A percentile compares a stretch with the other conserved stretches of the same genome.
Evolutionary conservation across 2,888 invertebrate species (phyloP).

Genomic region (Agrochola circellaris): DNA sequence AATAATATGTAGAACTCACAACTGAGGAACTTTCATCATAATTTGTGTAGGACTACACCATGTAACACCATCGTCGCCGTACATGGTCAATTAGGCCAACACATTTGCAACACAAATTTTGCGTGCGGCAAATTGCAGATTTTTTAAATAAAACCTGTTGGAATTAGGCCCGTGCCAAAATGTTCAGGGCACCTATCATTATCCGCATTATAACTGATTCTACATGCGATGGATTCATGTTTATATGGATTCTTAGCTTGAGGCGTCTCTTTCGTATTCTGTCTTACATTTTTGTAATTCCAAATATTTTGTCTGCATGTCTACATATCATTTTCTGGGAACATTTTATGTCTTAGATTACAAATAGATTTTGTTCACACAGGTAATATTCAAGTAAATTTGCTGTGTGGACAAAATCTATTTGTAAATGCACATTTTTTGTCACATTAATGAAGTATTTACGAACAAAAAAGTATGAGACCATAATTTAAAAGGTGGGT

Average conservation of each 20-base stretch:
- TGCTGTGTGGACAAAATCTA: not conserved
- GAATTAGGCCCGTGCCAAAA: constrained; percentile 74
- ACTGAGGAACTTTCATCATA: constrained; percentile 61
- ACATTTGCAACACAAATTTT: constrained; percentile 63
- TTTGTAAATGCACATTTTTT: constrained; percentile 4
- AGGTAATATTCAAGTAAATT: not conserved
- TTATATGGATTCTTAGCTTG: constrained; percentile 46
- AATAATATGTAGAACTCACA: constrained; percentile 33
- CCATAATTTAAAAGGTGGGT: constrained; percentile 27
- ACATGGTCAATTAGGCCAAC: constrained; percentile 66
- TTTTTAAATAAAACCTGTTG: constrained; percentile 62
- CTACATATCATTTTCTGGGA: constrained; percentile 1
- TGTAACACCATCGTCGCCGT: constrained; percentile 61
- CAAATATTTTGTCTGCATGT: constrained; percentile 20
- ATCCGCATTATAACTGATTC: constrained; percentile 69
- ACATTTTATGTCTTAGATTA: not conserved
- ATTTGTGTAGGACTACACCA: constrained; percentile 57
- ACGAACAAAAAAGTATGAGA: constrained; percentile 18
- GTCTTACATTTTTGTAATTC: constrained; percentile 54
- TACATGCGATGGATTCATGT: constrained; percentile 44
- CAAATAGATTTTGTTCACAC: no score
- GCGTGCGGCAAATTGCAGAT: constrained; percentile 77
- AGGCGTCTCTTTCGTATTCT: constrained; percentile 47
- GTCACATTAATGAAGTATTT: constrained; percentile 10
- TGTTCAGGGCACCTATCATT: constrained; percentile 69